Conservation (phyloP, 2,113 vertebrate species). For the Melospiza georgiana region DNA sequence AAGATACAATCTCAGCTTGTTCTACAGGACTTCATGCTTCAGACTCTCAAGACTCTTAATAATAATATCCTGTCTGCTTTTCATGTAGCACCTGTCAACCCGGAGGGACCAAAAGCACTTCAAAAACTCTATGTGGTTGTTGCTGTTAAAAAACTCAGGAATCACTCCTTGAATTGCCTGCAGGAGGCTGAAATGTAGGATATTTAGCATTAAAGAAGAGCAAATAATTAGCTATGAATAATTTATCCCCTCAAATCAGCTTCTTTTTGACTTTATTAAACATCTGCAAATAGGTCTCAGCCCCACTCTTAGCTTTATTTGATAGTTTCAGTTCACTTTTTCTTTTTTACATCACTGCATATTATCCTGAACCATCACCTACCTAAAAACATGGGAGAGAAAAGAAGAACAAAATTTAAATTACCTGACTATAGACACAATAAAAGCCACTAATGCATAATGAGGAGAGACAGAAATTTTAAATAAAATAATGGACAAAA, state of each 20-base stretch:
- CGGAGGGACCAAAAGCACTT: slow-evolving; percentile 52
- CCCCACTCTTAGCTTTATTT: slow-evolving; percentile 10
- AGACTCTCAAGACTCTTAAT: slow-evolving; percentile 44
- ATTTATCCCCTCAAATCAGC: slow-evolving; percentile 66
- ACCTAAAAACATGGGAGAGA: not conserved
- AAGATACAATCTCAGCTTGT: slow-evolving; percentile 41
- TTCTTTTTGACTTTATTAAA: slow-evolving; percentile 62
- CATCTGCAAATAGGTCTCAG: slow-evolving; percentile 56
- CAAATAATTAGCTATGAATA: slow-evolving; percentile 70
- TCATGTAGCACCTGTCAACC: slow-evolving; percentile 64
- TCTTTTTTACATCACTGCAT: not conserved
- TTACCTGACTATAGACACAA: not conserved
- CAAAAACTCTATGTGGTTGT: slow-evolving; percentile 39
- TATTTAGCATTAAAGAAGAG: slow-evolving; percentile 66
- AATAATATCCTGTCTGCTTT: slow-evolving; percentile 59
- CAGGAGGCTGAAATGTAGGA: slow-evolving; percentile 62
- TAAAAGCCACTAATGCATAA: not conserved
- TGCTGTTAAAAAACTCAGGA: slow-evolving; percentile 41
- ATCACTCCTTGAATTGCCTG: slow-evolving; percentile 58
- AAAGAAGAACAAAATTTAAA: not conserved
- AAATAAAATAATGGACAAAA: not conserved
- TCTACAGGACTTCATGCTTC: slow-evolving; percentile 23
- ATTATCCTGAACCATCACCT: not conserved
- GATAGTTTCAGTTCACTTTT: not conserved
- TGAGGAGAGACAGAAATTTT: not conserved